Evolutionary conservation across 2,113 vertebrate species (phyloP).

Genomic region (Callithrix jacchus): DNA sequence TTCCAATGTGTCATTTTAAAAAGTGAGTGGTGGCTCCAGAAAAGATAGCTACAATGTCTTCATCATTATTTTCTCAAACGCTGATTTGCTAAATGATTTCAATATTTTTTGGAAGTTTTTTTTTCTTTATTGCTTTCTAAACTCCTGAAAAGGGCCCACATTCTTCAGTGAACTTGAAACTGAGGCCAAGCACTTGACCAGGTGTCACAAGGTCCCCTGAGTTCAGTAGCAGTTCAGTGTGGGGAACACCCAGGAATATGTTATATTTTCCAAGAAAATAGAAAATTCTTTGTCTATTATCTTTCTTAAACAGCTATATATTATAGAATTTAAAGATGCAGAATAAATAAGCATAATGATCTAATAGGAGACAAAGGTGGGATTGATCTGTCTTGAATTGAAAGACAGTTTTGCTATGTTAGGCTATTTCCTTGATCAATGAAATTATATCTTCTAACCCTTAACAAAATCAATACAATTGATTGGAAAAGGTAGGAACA

Average conservation of each 20-base stretch:
- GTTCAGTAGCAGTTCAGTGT: conserved; percentile 35
- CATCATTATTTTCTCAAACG: conserved; percentile 60
- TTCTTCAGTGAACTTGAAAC: conserved; percentile 63
- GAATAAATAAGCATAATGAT: conserved; percentile 92
- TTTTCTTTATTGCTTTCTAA: conserved; percentile 52
- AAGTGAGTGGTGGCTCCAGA: conserved; percentile 38
- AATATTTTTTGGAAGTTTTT: not conserved
- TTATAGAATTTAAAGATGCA: conserved; percentile 83
- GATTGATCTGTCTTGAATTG: conserved; percentile 95
- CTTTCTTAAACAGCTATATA: conserved; percentile 76
- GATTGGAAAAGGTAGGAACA: conserved; percentile 88
- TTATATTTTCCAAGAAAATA: conserved; percentile 45
- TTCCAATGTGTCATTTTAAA: conserved; percentile 50
- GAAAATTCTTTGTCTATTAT: conserved; percentile 40
- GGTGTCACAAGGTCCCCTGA: conserved; percentile 43
- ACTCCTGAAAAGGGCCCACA: conserved; percentile 24
- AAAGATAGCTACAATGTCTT: conserved; percentile 51
- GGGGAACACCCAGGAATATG: conserved; percentile 58
- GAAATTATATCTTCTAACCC: conserved; percentile 91
- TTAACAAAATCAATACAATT: conserved; percentile 91
- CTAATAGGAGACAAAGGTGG: conserved; percentile 88
- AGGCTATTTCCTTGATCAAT: conserved; percentile 93
- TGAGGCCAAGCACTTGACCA: conserved; percentile 63
- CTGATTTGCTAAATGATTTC: conserved; percentile 53
- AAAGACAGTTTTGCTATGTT: conserved; percentile 89